Evolutionary conservation across 2,888 invertebrate species (phyloP).

Genomic region (Rhagonycha lutea): DNA sequence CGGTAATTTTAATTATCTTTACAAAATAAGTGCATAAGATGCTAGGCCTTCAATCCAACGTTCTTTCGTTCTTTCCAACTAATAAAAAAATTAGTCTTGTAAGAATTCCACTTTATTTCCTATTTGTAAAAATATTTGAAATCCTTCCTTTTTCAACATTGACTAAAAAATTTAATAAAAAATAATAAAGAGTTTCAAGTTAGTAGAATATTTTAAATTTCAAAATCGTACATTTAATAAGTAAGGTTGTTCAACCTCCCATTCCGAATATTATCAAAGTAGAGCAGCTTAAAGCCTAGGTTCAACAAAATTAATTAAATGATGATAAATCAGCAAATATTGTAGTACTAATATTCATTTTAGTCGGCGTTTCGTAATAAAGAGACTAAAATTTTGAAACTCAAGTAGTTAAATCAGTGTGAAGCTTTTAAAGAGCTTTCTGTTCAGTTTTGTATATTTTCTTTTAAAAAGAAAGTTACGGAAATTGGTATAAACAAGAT

Average conservation of each 20-base stretch:
- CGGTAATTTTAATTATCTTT: neutral
- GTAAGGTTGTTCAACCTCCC: neutral
- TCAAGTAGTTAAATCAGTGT: too few relatives aligned
- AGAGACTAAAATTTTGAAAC: too few relatives aligned
- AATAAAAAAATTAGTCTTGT: neutral
- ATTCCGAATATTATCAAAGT: neutral
- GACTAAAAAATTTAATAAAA: neutral
- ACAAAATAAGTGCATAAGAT: neutral
- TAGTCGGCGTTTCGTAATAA: too few relatives aligned
- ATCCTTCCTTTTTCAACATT: too few relatives aligned
- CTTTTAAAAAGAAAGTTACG: too few relatives aligned
- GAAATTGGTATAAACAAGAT: too few relatives aligned
- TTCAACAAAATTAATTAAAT: neutral
- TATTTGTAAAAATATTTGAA: neutral
- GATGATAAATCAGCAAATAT: neutral
- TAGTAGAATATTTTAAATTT: neutral
- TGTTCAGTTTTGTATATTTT: too few relatives aligned
- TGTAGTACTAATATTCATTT: neutral
- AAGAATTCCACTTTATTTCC: neutral
- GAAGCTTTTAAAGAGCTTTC: too few relatives aligned
- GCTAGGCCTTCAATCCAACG: neutral
- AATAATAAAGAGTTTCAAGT: neutral
- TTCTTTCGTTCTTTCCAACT: neutral
- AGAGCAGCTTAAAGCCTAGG: neutral
- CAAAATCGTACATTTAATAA: neutral